Base-by-base conservation (phyloP, 2,888 invertebrate species). In the Scelioninae gen. 2 region DNA sequence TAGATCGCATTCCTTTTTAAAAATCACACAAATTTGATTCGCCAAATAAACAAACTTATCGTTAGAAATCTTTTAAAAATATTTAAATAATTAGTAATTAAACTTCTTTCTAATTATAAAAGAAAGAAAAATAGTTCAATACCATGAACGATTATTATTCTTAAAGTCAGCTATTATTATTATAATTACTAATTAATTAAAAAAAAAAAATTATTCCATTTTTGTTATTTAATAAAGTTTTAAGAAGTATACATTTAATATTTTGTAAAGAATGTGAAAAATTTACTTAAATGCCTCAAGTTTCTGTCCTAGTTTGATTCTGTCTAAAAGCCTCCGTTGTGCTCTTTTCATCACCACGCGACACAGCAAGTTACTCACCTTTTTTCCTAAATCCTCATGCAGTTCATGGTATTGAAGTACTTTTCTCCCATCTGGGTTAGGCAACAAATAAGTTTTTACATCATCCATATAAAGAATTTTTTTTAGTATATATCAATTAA, bases 391-490 rank as follows among this genome's bases (percentile, higher is more conserved):
- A 25, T 33, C 9, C 10, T 39, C 10, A 13, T 53, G 11, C 15
- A 53, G 2, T 53, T 31, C 10, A 15, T 11, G 39, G 39, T 53
- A 53, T 25, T 53, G 53, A n/a, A 53, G 39, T 39, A n/a, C 18
- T 53, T 53, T 53, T 7, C 2, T 25, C 11, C 53, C 53, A 53
- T 53, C 53, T 16, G n/a, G 5, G 4, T 53, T 18, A 5, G 53
- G 16, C 33, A 39, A 18, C 13, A 53, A 53, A 53, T 39, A 53
- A 31, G 22, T 18, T 39, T 25, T 37, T 15, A 53, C n/a, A n/a
- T n/a, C n/a, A n/a, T n/a, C n/a, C n/a, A n/a, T n/a, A n/a, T n/a
- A n/a, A n/a, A n/a, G n/a, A n/a, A n/a, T n/a, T n/a, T n/a, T n/a
- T n/a, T n/a, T n/a, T n/a, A n/a, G n/a, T n/a, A n/a, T n/a, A n/a